Evolutionary conservation across 2,888 invertebrate species (phyloP), one percentile per base, ranked within the genome.

Genomic region (Gastrophysa polygoni): DNA sequence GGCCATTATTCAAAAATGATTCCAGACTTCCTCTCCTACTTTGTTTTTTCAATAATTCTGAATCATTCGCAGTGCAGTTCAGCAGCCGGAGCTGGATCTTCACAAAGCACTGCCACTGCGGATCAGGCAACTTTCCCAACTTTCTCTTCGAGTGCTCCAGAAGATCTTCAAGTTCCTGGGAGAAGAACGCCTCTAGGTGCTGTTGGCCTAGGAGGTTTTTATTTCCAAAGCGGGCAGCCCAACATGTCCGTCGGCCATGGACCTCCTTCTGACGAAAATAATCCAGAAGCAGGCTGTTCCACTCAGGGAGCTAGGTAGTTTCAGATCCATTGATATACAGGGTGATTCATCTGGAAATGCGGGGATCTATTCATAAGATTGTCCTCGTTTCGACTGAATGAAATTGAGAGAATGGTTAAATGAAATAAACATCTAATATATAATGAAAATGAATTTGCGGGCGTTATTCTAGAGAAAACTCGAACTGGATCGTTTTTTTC

Each of bases 161-260:
- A 85, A 68, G 83, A 83, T 68, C 80, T 82, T 7, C 84, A 84
- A 68, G 82, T 84, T 16, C 86, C 86, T 8, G 87, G 87, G 2
- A 76, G 91, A 69, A 83, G 93, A 73, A 94, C 93, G 32, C 93
- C 93, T 21, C 82, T 94, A 57, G 92, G 93, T 10, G 89, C 92
- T 5, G 93, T 94, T 20, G 93, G 93, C 14, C 84, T 94, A 24
- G 92, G 93, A 20, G 93, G 93, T n/a, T 93, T 93, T 82, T 93
- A 93, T 82, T 92, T 92, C 80, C 92, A 91, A 78, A 85, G 86
- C 55, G 84, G 85, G 78, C 79, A 81, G 48, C 82, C 81, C 62
- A 81, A 82, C 56, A 78, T 81, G 7, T 80, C 81, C 1, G 76
- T 73, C 47, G 61, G 69, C n/a, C 78, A 79, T 57, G 81, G 79